Conservation (phyloP, 1,140 invertebrate genomes). For the Pachypeltis micranthus region DNA sequence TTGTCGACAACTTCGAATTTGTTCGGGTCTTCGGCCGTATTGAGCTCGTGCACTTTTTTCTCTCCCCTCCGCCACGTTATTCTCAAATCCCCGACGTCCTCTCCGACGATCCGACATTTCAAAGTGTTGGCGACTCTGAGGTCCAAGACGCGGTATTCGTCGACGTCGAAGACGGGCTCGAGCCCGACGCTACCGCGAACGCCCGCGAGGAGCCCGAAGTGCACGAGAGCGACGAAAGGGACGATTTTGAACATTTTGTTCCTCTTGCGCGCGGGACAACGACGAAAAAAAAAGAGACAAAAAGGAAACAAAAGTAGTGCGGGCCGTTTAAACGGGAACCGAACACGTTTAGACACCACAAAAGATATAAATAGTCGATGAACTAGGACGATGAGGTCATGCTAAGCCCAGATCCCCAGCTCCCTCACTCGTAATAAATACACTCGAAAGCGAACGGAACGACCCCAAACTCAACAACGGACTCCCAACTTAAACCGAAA, state of each 20-base stretch:
- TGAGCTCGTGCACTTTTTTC: not conserved
- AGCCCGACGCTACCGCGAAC: not conserved
- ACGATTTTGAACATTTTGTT: not conserved
- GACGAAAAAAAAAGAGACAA: not conserved
- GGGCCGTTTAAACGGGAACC: not conserved
- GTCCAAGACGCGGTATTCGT: not conserved
- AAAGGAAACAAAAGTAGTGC: not conserved
- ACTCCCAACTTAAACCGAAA: no score
- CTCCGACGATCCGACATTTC: not conserved
- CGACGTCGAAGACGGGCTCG: not conserved
- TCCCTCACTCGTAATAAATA: not conserved
- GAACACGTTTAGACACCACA: not conserved
- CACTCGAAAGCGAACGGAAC: no score
- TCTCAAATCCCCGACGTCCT: not conserved
- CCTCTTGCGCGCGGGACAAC: not conserved
- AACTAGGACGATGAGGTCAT: constrained; percentile 1
- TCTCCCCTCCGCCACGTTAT: not conserved
- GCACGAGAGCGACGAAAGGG: not conserved
- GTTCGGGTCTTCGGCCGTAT: not conserved
- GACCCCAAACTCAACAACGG: no score
- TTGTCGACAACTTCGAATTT: not conserved
- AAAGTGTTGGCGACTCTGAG: not conserved
- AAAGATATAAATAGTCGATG: not conserved
- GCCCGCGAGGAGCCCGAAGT: not conserved
- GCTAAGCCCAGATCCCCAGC: not conserved